Evolutionary conservation across 1,140 invertebrate species (phyloP).

Genomic region (Lepidotrigona ventralis): DNA sequence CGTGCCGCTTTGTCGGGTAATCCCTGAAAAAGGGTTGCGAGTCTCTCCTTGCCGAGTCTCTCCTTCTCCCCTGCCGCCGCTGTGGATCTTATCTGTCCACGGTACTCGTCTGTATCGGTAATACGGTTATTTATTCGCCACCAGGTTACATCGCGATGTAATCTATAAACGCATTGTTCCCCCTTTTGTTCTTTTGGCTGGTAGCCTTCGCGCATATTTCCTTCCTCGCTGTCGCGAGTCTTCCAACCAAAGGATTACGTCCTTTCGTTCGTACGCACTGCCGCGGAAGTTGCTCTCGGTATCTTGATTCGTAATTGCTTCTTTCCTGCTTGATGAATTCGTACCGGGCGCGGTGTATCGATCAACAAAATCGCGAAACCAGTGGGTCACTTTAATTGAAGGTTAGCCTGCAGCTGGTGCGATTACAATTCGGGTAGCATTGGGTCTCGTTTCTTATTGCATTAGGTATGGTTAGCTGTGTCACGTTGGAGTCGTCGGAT

Average conservation of each 20-base stretch:
- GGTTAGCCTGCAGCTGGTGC: neutral
- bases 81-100: conserved; percentile 69
- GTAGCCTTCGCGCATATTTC: neutral
- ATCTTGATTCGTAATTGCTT: conserved; percentile 33
- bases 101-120: conserved; percentile 65
- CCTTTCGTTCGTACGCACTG: neutral
- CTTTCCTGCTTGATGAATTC: neutral
- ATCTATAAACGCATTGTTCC: conserved; percentile 70
- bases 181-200: conserved; percentile 16
- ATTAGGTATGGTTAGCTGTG: neutral
- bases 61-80: conserved; percentile 40
- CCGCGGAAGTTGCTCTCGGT: conserved; percentile 4
- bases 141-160: conserved; percentile 65
- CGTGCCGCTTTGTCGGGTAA: conserved; percentile 66
- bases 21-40: conserved; percentile 62
- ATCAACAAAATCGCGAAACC: neutral
- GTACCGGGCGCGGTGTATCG: neutral
- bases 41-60: conserved; percentile 13
- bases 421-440: neutral
- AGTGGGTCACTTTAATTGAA: neutral
- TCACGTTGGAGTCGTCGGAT: neutral
- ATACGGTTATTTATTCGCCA: conserved; percentile 77
- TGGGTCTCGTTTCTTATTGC: neutral
- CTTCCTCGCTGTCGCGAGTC: conserved; percentile 17
- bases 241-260: conserved; percentile 2